Percentiles rank a stretch among this genome's conserved stretches.
Evolutionary conservation across 2,113 vertebrate genomes (phyloP).

Genomic region (Vireo altiloquus): DNA sequence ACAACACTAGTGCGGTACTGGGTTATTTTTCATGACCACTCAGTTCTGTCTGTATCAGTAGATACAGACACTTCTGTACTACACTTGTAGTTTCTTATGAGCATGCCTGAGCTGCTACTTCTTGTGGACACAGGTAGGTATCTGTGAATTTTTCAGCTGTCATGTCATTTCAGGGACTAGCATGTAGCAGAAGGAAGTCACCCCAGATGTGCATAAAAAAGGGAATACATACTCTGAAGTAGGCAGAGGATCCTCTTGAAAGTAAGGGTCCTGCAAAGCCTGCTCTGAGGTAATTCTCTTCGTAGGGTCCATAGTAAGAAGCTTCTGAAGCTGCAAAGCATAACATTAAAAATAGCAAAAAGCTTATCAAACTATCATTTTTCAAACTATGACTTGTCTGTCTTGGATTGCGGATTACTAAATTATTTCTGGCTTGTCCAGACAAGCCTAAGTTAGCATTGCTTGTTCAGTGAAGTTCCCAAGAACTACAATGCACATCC

Average conservation of each 20-base stretch:
- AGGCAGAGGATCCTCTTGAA: constrained; percentile 94
- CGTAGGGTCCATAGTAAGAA: constrained; percentile 98
- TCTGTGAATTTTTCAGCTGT: background rate
- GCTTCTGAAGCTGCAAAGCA: constrained; percentile 88
- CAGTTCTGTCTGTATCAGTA: background rate
- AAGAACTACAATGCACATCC: background rate
- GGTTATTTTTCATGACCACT: background rate
- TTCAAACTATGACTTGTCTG: background rate
- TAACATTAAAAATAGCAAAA: constrained; percentile 15
- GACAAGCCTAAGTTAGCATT: background rate
- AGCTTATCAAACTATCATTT: constrained; percentile 14
- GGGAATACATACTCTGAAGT: constrained; percentile 85
- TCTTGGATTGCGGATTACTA: background rate
- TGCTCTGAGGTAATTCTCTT: constrained; percentile 98
- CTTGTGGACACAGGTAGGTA: background rate
- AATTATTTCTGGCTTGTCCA: background rate
- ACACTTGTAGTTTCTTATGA: background rate
- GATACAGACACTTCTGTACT: background rate
- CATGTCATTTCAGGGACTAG: background rate
- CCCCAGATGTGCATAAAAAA: background rate
- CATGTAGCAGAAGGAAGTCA: background rate
- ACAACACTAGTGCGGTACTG: rapidly evolving
- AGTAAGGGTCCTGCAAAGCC: constrained; percentile 94
- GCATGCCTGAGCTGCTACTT: background rate
- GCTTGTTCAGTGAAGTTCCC: background rate